phyloP scores from a whole-genome alignment of 2,113 vertebrate species.

The Scortum barcoo region DNA sequence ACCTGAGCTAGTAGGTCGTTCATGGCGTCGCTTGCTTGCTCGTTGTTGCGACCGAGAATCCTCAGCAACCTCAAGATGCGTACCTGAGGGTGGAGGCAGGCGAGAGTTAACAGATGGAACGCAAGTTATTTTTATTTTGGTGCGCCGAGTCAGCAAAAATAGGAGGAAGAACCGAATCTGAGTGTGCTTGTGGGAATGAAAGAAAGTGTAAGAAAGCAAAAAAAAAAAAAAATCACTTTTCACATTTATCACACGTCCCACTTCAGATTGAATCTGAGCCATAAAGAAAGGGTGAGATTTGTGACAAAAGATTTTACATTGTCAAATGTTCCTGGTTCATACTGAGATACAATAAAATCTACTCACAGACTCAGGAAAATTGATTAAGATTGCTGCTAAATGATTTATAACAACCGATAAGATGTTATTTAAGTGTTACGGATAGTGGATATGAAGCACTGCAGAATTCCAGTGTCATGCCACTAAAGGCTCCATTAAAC shows the following conservation, averaged over 20 bases:
- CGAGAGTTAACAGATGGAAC: not conserved
- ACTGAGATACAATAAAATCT: not conserved
- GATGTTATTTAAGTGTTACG: not conserved
- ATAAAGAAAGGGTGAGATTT: not conserved
- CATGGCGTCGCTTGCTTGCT: slow-evolving; percentile 89
- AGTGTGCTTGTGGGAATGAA: not conserved
- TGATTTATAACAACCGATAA: not conserved
- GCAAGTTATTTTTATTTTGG: slow-evolving; percentile 41
- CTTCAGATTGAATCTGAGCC: not conserved
- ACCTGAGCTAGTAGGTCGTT: slow-evolving; percentile 93
- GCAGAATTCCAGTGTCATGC: not conserved
- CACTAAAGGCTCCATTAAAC: not conserved
- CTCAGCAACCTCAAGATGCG: slow-evolving; percentile 89
- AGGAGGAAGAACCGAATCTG: not conserved
- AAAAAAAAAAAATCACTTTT: too few relatives aligned
- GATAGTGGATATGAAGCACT: not conserved
- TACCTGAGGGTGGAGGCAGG: slow-evolving; percentile 65
- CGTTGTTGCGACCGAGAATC: slow-evolving; percentile 88
- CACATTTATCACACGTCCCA: not conserved
- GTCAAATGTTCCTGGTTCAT: not conserved
- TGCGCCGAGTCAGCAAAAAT: not conserved
- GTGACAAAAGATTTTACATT: not conserved
- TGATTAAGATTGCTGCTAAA: not conserved
- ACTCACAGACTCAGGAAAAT: not conserved
- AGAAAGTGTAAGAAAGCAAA: not conserved